Base-by-base conservation (phyloP, 2,113 vertebrate species). In the Numida meleagris region DNA sequence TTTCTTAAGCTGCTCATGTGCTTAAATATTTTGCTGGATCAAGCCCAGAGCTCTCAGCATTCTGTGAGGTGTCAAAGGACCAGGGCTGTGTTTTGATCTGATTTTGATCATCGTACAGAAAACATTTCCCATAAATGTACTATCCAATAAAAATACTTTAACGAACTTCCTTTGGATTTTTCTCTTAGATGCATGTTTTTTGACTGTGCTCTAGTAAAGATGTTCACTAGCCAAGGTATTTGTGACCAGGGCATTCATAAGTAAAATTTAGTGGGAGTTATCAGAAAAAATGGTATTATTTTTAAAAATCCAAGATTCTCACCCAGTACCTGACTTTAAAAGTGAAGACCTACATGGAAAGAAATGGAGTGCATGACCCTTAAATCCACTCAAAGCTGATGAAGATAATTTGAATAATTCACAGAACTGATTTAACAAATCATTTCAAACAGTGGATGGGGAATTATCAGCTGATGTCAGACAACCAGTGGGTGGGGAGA, bases 401-500 rank as follows among this genome's bases (percentile, higher is more conserved):
- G 53, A 85, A 91, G 66, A 36, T 18, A 70, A 25, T 82, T 94
- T 67, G 68, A 82, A 65, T 88, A 36, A 88, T 83, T 86, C 91
- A 88, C 75, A 91, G 50, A 88, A 80, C 74, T 83, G 1, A 93
- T 88, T 85, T 80, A 96, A 76, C 76, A 88, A 90, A 85, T 83
- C 10, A 86, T 91, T 95, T 93, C 68, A 45, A 77, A 83, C 85
- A 92, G 84, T 58, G 89, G 85, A 81, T 88, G 76, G 79, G 79
- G 68, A 96, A 91, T 94, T 87, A 89, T 65, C 76, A 81, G 75
- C 57, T 86, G 76, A 92, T 88, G 62, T 84, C 87, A 92, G 89
- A 83, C 65, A 89, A 94, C 38, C 2, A 1, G 43, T 67, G 72
- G 89, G 78, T 74, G 81, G 82, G 86, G 63, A 57, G 45, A 67